Evolutionary conservation across 2,888 invertebrate species (phyloP).

Genomic region (Oligia fasciuncula): DNA sequence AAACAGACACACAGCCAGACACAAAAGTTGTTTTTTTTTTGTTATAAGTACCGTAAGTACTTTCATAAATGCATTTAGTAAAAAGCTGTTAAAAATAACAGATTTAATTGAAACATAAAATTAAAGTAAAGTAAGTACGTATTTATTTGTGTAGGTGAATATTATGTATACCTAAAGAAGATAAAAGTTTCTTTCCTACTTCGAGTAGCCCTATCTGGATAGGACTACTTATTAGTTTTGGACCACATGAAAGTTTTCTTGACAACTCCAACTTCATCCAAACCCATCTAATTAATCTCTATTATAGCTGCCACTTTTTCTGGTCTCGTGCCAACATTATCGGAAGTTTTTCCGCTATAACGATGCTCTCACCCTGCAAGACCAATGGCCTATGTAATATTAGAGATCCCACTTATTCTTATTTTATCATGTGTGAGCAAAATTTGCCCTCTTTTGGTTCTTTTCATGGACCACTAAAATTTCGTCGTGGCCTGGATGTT

Average conservation of each 20-base stretch:
- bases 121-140: no score
- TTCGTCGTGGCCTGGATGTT: conserved; percentile 4
- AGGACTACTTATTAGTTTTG: conserved; percentile 19
- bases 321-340: conserved; percentile 58
- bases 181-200: neutral
- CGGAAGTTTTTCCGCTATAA: conserved; percentile 58
- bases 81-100: no score
- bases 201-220: conserved; percentile 18
- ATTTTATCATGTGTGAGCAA: conserved; percentile 44
- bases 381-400: conserved; percentile 57
- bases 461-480: conserved; percentile 25
- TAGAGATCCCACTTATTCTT: conserved; percentile 36
- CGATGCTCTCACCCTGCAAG: conserved; percentile 28
- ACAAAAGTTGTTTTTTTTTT: no score
- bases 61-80: no score
- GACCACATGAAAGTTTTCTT: conserved; percentile 25
- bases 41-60: no score
- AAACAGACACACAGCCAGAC: no score
- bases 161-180: neutral
- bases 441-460: conserved; percentile 14
- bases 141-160: no score
- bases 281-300: conserved; percentile 60
- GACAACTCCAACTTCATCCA: conserved; percentile 42
- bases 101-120: no score
- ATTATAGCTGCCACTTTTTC: conserved; percentile 56